Evolutionary conservation across 2,113 vertebrate species (phyloP), one percentile per base, ranked within the genome.

Genomic region (Gopherus evgoodei): DNA sequence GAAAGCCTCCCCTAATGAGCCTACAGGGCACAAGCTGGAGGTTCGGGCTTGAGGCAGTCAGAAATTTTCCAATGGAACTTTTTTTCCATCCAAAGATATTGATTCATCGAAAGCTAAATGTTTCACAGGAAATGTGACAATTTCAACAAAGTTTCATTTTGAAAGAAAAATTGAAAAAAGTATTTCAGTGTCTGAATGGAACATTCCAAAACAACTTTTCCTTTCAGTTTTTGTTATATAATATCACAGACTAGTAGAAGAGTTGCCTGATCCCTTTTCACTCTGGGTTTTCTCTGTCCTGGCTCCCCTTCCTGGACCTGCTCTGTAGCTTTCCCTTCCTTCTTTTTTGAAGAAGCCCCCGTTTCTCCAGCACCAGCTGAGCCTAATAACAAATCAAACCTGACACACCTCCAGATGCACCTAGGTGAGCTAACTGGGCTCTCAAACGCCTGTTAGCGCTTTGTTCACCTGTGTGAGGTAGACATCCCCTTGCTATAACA

Each of bases 1-100:
- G 5, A 47, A 56, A 35, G 0, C 0, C 17, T 78, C 35, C n/a
- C 79, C 0, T 4, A 2, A 11, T n/a, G 42, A 7, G 81, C 52
- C 27, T 31, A 8, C 27, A 11, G 78, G 21, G 47, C 8, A 7
- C 47, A 49, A 4, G 44, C 47, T 35, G 16, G 13, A 47, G 25
- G 8, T 10, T 5, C 8, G 14, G 78, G 38, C 47, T 35, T 1
- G 29, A 50, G 47, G 25, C 47, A 16, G 29, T 8, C 22, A 2
- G 42, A 78, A 78, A 78, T 47, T 78, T 78, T 47, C 75, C 11
- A 47, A 6, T 27, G 25, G 24, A 27, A 72, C 8, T 1, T 72
- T 72, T 72, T n/a, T 21, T 5, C n/a, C n/a, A 72, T 72, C 21
- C 65, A 72, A 38, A 76, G 47, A 14, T 16, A 25, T 11, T 47